Evolutionary conservation across 2,113 vertebrate genomes (phyloP), one percentile per base, ranked within the genome.

Genomic region (Leucosticte australis): DNA sequence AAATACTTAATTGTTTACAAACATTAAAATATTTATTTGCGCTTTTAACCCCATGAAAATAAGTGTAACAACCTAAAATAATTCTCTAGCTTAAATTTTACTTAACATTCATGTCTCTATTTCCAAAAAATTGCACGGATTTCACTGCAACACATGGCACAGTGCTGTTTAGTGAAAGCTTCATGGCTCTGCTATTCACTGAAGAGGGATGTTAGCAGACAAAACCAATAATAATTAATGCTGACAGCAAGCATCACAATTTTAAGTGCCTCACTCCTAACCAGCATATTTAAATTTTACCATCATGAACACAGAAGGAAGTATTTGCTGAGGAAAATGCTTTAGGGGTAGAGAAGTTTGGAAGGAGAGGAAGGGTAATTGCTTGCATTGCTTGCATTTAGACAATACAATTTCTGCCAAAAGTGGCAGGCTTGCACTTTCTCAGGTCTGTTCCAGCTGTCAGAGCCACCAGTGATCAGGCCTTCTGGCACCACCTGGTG

Each of bases 391-490:
- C 47, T 39, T n/a, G 1, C 15, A 77, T 49, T 37, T 27, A 69
- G 18, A 42, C 23, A 4, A 23, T 14, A 37, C 12, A 47, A 4
- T 19, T 83, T 27, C 47, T 70, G 41, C 39, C 12, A 4, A 5
- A 55, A 69, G 26, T 2, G 16, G 21, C 21, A 76, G 26, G 33
- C 30, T 63, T 0, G 0, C 22, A 24, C 3, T 11, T 52, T 10
- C 44, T 30, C 15, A n/a, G 17, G 11, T 42, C 60, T 30, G 20
- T 2, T 37, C 23, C 3, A 1, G 37, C 27, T 17, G 9, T 2
- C 31, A 53, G n/a, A 41, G 15, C 9, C 7, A 21, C 1, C 28
- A 12, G 2, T 0, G 1, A 41, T 49, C 13, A 49, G 39, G 53
- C 39, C 22, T 68, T 42, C n/a, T 46, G 64, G 46, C 86, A 92